A percentile compares a stretch with the other conserved stretches of the same genome.
These are phyloP conservation scores for Leucophenga montana DNA, from an alignment of 2,888 invertebrate genomes.

Conservation along the genomic window DNA sequence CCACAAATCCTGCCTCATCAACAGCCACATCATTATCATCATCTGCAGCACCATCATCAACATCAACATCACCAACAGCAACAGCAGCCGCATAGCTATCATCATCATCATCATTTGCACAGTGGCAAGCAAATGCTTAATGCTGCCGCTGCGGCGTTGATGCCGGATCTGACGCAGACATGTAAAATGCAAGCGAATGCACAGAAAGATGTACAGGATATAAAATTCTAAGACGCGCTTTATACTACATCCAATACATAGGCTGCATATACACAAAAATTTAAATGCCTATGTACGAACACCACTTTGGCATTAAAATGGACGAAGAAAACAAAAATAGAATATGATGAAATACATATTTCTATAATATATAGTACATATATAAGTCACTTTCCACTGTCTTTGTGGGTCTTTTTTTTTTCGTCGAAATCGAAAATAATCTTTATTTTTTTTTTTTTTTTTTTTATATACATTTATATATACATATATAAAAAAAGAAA, in stretches of 20 bases:
- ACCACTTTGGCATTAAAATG: too few relatives aligned
- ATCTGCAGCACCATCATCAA: constrained; percentile 30
- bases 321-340: background rate
- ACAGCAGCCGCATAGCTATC: constrained; percentile 25
- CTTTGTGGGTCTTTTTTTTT: background rate
- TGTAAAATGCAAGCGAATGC: constrained; percentile 85
- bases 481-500: constrained; percentile 33
- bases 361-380: constrained; percentile 10
- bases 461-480: constrained; percentile 21
- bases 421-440: background rate
- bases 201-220: constrained; percentile 89
- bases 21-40: constrained; percentile 30
- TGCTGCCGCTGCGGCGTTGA: constrained; percentile 68
- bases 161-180: constrained; percentile 74
- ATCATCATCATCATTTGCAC: constrained; percentile 23
- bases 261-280: constrained; percentile 6
- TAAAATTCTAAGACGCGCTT: constrained; percentile 79
- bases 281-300: too few relatives aligned
- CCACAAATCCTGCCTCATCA: constrained; percentile 31
- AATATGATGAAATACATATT: background rate
- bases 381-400: background rate
- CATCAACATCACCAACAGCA: constrained; percentile 38
- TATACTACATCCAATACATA: too few relatives aligned
- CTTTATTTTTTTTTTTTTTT: constrained; percentile 23
- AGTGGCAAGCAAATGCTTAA: constrained; percentile 52